phyloP scores from a whole-genome alignment of 2,113 vertebrate genomes.

The Otolemur garnettii region DNA sequence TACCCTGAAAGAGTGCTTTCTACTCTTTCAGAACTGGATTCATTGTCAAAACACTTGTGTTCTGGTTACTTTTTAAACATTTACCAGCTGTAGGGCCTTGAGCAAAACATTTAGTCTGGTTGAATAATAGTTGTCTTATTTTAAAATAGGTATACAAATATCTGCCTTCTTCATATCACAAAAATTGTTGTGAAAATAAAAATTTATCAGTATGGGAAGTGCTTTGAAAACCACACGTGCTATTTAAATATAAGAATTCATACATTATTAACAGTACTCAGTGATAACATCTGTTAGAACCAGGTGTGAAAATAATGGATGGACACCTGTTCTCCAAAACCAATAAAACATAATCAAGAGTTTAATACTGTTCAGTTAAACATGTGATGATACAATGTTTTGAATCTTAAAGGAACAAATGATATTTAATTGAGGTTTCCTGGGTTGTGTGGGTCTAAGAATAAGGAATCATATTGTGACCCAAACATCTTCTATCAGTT shows the following conservation, averaged over 20 bases:
- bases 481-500: not conserved
- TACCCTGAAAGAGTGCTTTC: not conserved
- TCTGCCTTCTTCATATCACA: not conserved
- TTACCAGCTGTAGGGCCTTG: not conserved
- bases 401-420: not conserved
- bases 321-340: not conserved
- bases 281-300: not conserved
- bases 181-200: constrained; percentile 44
- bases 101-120: not conserved
- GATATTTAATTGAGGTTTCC: not conserved
- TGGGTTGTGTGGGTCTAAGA: not conserved
- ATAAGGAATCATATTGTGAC: constrained; percentile 6
- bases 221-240: constrained; percentile 6
- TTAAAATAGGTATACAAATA: not conserved
- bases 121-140: constrained; percentile 1
- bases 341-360: not conserved
- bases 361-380: constrained; percentile 30
- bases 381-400: not conserved
- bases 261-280: constrained; percentile 1
- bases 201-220: constrained; percentile 9
- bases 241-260: constrained; percentile 21
- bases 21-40: not conserved
- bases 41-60: not conserved
- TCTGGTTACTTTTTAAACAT: constrained; percentile 5
- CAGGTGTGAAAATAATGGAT: not conserved